phyloP scores from a whole-genome alignment of 2,888 invertebrate genomes.

The Dicyrtoma fusca region DNA sequence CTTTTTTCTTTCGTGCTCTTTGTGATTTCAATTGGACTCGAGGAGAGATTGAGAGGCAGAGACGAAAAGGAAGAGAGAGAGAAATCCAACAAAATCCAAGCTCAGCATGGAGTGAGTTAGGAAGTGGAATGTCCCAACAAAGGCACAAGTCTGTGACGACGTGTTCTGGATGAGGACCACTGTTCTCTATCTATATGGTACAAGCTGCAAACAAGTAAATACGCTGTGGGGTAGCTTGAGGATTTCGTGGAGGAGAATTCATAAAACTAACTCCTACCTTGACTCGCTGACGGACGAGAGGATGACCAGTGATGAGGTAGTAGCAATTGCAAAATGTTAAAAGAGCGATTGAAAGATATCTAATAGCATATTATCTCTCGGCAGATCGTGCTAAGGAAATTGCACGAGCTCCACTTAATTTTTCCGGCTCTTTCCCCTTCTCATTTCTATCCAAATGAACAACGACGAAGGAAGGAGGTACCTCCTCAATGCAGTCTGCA shows the following conservation, averaged over 20 bases:
- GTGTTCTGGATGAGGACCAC: constrained; percentile 15
- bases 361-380: constrained; percentile 19
- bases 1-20: constrained; percentile 1
- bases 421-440: constrained; percentile 5
- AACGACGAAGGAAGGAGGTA: no score
- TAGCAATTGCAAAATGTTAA: constrained; percentile 19
- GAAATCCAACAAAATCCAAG: background rate
- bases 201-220: background rate
- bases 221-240: no score
- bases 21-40: background rate
- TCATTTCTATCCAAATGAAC: background rate
- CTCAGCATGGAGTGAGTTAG: background rate
- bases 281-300: background rate
- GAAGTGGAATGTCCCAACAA: constrained; percentile 24
- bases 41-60: constrained; percentile 2
- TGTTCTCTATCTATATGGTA: no score
- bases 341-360: constrained; percentile 21
- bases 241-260: background rate
- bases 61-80: constrained; percentile 6
- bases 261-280: background rate
- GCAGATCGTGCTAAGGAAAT: constrained; percentile 25
- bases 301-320: constrained; percentile 1
- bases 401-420: constrained; percentile 22
- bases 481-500: no score
- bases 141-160: constrained; percentile 21